phyloP scores from a whole-genome alignment of 2,888 invertebrate genomes.

The Mesoligia furuncula region DNA sequence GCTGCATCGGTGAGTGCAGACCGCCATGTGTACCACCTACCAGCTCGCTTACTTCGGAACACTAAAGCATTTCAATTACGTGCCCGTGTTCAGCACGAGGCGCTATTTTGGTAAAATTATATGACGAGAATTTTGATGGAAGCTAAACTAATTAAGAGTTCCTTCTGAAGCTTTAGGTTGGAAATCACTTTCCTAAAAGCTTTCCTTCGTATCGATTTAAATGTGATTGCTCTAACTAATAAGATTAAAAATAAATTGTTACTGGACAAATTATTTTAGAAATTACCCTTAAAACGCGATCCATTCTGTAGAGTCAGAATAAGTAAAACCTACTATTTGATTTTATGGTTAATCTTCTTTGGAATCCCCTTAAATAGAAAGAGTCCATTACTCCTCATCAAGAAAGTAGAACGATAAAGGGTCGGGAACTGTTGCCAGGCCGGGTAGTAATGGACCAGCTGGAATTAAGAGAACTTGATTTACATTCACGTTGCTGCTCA shows the following conservation, averaged over 20 bases:
- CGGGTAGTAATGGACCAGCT: conserved; percentile 27
- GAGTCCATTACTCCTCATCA: conserved; percentile 41
- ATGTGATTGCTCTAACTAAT: conserved; percentile 11
- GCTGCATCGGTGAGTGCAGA: conserved; percentile 74
- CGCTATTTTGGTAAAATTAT: conserved; percentile 35
- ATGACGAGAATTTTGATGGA: conserved; percentile 26
- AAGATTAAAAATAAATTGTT: conserved; percentile 4
- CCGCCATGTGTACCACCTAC: conserved; percentile 65
- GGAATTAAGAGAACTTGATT: conserved; percentile 48
- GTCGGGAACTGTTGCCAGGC: conserved; percentile 1
- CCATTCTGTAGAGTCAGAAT: not conserved
- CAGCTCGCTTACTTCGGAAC: conserved; percentile 47
- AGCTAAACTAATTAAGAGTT: conserved; percentile 48
- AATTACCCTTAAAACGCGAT: not conserved
- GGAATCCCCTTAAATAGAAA: conserved; percentile 11
- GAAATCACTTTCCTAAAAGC: conserved; percentile 30
- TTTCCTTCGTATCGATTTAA: conserved; percentile 21
- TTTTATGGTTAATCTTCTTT: conserved; percentile 16
- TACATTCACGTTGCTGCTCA: conserved; percentile 33
- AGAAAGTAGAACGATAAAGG: conserved; percentile 39
- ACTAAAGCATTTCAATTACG: conserved; percentile 58
- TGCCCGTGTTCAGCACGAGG: conserved; percentile 14
- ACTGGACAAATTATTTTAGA: not conserved
- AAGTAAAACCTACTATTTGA: conserved; percentile 8
- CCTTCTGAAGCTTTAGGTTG: conserved; percentile 33